These are phyloP conservation scores for Epinotia nisella DNA, from an alignment of 2,888 invertebrate genomes.

Conservation along the genomic window DNA sequence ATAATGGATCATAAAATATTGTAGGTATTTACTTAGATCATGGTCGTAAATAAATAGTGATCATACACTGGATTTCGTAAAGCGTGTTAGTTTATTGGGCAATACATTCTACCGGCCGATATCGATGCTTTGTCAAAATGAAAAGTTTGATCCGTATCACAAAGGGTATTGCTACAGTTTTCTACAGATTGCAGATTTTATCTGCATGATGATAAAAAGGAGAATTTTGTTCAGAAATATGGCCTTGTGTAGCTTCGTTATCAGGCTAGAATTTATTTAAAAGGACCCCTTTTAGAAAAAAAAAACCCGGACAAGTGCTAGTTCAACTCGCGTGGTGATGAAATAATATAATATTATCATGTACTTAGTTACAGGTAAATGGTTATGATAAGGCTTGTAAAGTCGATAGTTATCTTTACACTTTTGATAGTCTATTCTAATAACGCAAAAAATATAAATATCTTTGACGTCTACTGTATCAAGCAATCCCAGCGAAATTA, in stretches of 20 bases:
- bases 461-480: too few species aligned
- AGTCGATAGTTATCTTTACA: too few species aligned
- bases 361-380: too few species aligned
- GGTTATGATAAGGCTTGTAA: too few species aligned
- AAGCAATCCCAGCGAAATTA: background rate
- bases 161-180: conserved; percentile 22
- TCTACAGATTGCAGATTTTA: conserved; percentile 30
- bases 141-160: conserved; percentile 51
- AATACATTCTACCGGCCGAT: conserved; percentile 60
- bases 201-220: conserved; percentile 6
- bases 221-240: background rate
- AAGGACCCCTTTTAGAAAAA: background rate
- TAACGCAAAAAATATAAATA: too few species aligned
- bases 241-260: background rate
- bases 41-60: conserved; percentile 39
- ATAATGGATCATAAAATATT: conserved; percentile 40
- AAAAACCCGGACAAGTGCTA: too few species aligned
- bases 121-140: conserved; percentile 56
- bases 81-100: conserved; percentile 58
- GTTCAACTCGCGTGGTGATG: too few species aligned
- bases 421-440: too few species aligned
- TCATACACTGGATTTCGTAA: conserved; percentile 49
- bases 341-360: too few species aligned
- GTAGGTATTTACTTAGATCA: conserved; percentile 35
- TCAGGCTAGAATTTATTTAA: background rate